Evolutionary conservation across 1,140 invertebrate species (phyloP), one percentile per base, ranked within the genome.

Genomic region (Drosophila azteca): DNA sequence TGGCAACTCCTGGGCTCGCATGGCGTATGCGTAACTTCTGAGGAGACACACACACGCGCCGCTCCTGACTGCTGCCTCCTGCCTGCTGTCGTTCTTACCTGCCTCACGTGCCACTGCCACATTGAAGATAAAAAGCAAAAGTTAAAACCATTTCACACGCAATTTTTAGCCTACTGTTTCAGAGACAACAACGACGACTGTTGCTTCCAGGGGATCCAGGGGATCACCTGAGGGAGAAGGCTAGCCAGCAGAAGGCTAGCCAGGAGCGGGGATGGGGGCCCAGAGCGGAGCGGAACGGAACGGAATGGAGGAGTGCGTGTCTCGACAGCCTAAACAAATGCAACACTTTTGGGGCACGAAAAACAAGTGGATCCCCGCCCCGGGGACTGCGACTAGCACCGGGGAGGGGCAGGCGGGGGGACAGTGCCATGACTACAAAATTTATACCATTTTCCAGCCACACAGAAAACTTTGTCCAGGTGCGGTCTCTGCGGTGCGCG

Each of bases 131-230:
- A 88, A 88, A 89, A 88, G 83, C 76, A 88, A 89, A 88, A 88
- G 84, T 88, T 88, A 88, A 89, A 83, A 77, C 83, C 83, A 79
- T 83, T 88, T 88, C 79, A 78, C 83, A 88, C 83, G 83, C 83
- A 88, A 88, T 88, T 88, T 77, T 87, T 71, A 72, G 67, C 73
- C 67, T 74, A 77, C 72, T 87, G 66, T 84, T 63, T 67, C 58
- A 26, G 35, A 35, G 31, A 35, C 31, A 9, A 35, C 31, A 9
- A 11, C 35, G 35, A 39, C 35, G 72, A 68, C 31, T 72, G 59
- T 68, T 77, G 52, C 61, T 77, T 50, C 59, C 24, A 26, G 4
- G 64, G 44, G 43, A 62, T 66, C 57, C 31, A 15, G 20, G 50
- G 66, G 59, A 39, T 76, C 77, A 77, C 81, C 63, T 29, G 62